Evolutionary conservation across 2,888 invertebrate species (phyloP), one percentile per base, ranked within the genome.

Genomic region (Dysmachus trigonus): DNA sequence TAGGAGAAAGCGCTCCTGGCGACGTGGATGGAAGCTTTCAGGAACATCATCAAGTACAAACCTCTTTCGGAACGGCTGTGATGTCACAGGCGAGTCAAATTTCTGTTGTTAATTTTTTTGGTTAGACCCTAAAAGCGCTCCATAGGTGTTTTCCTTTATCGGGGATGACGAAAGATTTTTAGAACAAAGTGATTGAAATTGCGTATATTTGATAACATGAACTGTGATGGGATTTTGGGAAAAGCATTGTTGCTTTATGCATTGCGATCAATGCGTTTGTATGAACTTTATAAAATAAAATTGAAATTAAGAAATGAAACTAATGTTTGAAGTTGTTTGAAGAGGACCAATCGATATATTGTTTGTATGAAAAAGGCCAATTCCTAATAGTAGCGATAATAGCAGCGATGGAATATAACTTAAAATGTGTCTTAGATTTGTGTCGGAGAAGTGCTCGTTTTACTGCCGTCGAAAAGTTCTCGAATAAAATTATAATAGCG

Each of bases 21-120:
- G 85, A 85, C 13, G 47, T 33, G 47, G 85, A 85, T 22, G 85
- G 74, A 31, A 72, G 71, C 72, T 85, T 74, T 74, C 73, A 85
- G 33, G 74, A 73, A 71, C 81, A 77, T 53, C 77, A 71, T 31
- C 79, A 85, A 79, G 62, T 85, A 30, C 85, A 85, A 77, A 71
- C 77, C 13, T 62, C 77, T 38, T 85, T 85, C 71, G 62, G 77
- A 27, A 47, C 77, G 38, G 62, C 77, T 62, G 77, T 77, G 27
- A 77, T 62, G 76, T 51, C 77, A 85, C 62, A 62, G 85, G 85
- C 76, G 41, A 85, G 85, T 74, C 33, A 74, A 77, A 41, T 62
- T 77, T 53, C 85, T 47, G 51, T 85, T 74, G 53, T 62, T 73
- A 18, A 51, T 35, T 53, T 47, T 53, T 85, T 85, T 38, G 8